Conservation (phyloP, 2,113 vertebrate species). For the Desmodus rotundus region DNA sequence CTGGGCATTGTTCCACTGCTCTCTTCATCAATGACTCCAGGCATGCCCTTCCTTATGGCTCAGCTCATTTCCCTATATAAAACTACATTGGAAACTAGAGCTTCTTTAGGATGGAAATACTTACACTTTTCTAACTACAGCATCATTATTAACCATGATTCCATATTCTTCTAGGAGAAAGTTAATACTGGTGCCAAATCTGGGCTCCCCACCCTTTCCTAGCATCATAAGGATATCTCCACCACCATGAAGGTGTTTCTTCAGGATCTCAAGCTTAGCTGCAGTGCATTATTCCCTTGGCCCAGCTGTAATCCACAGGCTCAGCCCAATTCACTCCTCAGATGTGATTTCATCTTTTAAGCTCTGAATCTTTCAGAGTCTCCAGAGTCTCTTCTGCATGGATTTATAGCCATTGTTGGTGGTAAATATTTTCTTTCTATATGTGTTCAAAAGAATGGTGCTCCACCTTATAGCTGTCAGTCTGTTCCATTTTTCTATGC, state of each 20-base stretch:
- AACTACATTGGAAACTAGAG: conserved; percentile 93
- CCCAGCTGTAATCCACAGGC: neutral
- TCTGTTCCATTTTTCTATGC: no score
- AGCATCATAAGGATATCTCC: conserved; percentile 94
- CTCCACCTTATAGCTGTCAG: neutral
- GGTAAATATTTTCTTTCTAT: neutral
- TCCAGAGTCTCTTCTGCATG: neutral
- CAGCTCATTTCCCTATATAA: conserved; percentile 92
- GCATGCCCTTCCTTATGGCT: conserved; percentile 88
- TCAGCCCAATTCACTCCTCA: neutral
- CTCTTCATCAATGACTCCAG: conserved; percentile 88
- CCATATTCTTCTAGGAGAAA: conserved; percentile 96
- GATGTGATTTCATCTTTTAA: neutral
- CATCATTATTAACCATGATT: conserved; percentile 93
- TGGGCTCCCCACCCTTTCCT: conserved; percentile 92
- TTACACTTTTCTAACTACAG: conserved; percentile 94
- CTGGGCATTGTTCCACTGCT: conserved; percentile 85
- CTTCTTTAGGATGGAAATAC: conserved; percentile 97
- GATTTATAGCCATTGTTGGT: neutral
- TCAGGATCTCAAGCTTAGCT: conserved; percentile 88
- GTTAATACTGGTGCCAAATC: conserved; percentile 94
- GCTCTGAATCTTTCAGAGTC: neutral
- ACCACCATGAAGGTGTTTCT: conserved; percentile 90
- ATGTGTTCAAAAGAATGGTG: neutral
- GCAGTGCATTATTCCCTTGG: neutral